Evolutionary conservation across 2,113 vertebrate genomes (phyloP).

Genomic region (Scortum barcoo): DNA sequence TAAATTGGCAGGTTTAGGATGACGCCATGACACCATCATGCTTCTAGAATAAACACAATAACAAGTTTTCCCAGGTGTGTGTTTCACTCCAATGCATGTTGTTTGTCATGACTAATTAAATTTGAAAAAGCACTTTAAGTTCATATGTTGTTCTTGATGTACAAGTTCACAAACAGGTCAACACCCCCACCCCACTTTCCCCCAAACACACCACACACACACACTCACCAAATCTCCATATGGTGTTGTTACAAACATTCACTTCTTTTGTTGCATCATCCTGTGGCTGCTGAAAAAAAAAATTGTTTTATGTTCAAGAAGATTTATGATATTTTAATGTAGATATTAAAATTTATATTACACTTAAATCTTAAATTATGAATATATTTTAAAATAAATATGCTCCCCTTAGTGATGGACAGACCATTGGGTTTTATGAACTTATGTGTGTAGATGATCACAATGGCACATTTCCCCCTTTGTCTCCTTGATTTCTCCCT

Average conservation of each 20-base stretch:
- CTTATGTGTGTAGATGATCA: background rate
- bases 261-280: constrained; percentile 3
- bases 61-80: constrained; percentile 63
- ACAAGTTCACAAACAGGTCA: constrained; percentile 64
- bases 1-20: constrained; percentile 68
- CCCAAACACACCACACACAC: background rate
- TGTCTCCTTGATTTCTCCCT: background rate
- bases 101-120: constrained; percentile 57
- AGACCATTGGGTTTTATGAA: background rate
- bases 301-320: no score
- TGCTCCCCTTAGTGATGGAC: background rate
- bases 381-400: background rate
- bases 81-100: constrained; percentile 20
- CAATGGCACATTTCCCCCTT: background rate
- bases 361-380: no score
- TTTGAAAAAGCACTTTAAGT: constrained; percentile 51
- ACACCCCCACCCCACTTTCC: background rate
- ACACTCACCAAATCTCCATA: background rate
- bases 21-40: constrained; percentile 27
- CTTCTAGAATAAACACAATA: constrained; percentile 49
- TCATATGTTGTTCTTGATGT: constrained; percentile 13
- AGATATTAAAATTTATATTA: no score
- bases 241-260: background rate
- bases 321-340: no score
- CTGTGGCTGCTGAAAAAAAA: background rate